A percentile compares a stretch with the other conserved stretches of the same genome.
phyloP scores from a whole-genome alignment of 2,888 invertebrate species.

The Drosophila kanekoi region DNA sequence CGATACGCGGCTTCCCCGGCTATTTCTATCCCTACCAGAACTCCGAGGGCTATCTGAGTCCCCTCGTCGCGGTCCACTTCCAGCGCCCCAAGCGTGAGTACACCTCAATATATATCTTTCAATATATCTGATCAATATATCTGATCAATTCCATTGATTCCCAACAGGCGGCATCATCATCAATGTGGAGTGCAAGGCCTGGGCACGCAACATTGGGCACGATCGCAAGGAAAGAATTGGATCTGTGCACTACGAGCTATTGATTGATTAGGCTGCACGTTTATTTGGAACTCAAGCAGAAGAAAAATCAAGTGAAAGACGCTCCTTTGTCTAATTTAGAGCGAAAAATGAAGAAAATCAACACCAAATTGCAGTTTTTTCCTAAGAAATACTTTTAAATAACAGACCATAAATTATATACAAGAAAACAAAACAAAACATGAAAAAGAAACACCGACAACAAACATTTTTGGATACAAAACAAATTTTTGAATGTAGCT shows the following conservation, averaged over 20 bases:
- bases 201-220: constrained; percentile 89
- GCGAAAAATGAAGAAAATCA: constrained; percentile 27
- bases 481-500: constrained; percentile 49
- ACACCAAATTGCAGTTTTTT: constrained; percentile 54
- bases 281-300: background rate
- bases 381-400: constrained; percentile 22
- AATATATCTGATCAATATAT: background rate
- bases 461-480: constrained; percentile 46
- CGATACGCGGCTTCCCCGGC: constrained; percentile 93
- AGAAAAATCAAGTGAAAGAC: constrained; percentile 17
- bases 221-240: constrained; percentile 89
- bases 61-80: constrained; percentile 94
- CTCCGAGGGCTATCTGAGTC: constrained; percentile 94
- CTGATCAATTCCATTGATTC: too few relatives aligned
- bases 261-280: constrained; percentile 86
- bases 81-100: constrained; percentile 92
- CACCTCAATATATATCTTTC: constrained; percentile 51
- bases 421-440: background rate
- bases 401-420: constrained; percentile 16
- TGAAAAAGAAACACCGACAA: constrained; percentile 5
- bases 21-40: constrained; percentile 96
- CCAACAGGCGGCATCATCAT: constrained; percentile 86
- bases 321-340: constrained; percentile 22
- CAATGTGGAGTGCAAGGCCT: constrained; percentile 90
- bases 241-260: constrained; percentile 90